phyloP scores from a whole-genome alignment of 2,113 vertebrate species.

The Chrysochloris asiatica region DNA sequence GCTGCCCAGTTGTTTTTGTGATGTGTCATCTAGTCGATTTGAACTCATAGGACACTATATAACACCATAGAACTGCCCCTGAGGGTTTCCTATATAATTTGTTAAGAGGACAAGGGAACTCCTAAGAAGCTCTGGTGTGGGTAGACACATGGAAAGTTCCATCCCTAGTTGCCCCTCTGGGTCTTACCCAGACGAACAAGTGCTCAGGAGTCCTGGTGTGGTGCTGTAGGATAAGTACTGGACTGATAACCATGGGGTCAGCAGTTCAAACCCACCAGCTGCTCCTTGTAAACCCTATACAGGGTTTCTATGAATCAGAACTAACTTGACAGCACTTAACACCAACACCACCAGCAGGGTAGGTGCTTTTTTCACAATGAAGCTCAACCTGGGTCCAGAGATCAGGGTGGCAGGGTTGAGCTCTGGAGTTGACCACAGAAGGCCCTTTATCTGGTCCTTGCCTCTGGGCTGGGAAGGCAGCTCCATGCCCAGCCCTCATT shows the following conservation, averaged over 20 bases:
- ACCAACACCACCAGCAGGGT: background rate
- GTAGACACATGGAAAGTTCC: background rate
- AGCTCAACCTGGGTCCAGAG: background rate
- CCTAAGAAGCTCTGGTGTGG: background rate
- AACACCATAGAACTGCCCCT: background rate
- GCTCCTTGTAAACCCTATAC: too few species aligned
- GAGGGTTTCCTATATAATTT: background rate
- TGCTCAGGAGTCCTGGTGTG: too few species aligned
- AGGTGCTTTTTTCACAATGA: background rate
- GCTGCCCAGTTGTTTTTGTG: fast-evolving
- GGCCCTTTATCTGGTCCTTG: background rate
- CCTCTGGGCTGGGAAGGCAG: background rate
- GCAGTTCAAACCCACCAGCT: too few species aligned
- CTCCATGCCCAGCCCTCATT: fast-evolving
- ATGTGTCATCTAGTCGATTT: background rate
- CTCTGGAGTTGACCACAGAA: background rate
- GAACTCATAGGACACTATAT: background rate
- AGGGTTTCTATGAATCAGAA: too few species aligned
- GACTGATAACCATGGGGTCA: too few species aligned
- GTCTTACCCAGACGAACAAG: background rate
- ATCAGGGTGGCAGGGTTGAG: background rate
- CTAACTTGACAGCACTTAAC: too few species aligned
- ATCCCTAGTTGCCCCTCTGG: background rate
- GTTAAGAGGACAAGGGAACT: background rate
- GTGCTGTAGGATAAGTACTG: too few species aligned